These are phyloP conservation scores for Drosophila kuntzei DNA, from an alignment of 2,888 invertebrate genomes.

Conservation along the genomic window DNA sequence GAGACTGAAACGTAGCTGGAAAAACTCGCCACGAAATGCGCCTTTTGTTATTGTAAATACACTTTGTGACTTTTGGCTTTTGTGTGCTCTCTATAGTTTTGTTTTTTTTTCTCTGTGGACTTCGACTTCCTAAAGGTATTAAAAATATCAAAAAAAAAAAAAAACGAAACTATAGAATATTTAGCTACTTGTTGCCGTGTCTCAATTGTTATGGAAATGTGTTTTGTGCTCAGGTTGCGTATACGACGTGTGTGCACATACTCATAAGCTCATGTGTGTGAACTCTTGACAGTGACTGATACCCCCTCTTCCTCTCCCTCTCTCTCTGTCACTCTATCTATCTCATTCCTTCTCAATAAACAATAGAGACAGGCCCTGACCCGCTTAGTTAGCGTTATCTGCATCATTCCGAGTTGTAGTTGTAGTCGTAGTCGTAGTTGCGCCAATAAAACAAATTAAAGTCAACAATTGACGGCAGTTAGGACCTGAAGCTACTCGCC, in stretches of 20 bases:
- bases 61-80: conserved; percentile 60
- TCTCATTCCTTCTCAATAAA: conserved; percentile 20
- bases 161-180: conserved; percentile 16
- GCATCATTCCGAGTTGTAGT: conserved; percentile 43
- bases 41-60: conserved; percentile 69
- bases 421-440: conserved; percentile 36
- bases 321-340: conserved; percentile 2
- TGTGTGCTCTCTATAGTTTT: conserved; percentile 32
- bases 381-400: conserved; percentile 77
- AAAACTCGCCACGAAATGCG: conserved; percentile 67
- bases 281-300: conserved; percentile 31
- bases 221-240: conserved; percentile 74
- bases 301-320: not conserved
- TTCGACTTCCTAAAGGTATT: conserved; percentile 82
- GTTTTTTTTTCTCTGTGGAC: conserved; percentile 43
- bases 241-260: conserved; percentile 74
- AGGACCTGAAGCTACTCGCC: conserved; percentile 81
- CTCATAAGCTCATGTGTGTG: conserved; percentile 40
- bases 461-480: conserved; percentile 77
- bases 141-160: conserved; percentile 53
- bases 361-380: conserved; percentile 72
- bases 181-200: conserved; percentile 76
- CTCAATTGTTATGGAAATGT: conserved; percentile 71
- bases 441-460: conserved; percentile 79
- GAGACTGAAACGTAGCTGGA: conserved; percentile 24